Evolutionary conservation across 2,113 vertebrate species (phyloP).

Genomic region (Naja naja): DNA sequence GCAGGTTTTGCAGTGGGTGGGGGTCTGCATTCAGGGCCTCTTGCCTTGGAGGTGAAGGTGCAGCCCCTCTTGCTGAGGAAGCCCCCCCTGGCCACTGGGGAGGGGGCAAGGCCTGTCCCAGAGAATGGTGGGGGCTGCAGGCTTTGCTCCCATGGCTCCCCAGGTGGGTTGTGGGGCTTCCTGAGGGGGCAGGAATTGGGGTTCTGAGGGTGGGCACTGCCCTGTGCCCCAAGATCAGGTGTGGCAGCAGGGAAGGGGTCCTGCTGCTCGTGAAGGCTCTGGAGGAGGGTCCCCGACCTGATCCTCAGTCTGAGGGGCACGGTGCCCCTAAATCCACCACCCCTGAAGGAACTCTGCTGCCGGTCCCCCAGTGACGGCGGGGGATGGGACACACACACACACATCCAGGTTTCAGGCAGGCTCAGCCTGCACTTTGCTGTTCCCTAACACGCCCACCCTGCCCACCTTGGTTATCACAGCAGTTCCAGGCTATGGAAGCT

Average conservation of each 20-base stretch:
- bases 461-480: not conserved
- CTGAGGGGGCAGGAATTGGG: not conserved
- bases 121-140: not conserved
- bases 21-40: accelerated
- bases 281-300: not conserved
- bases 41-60: not conserved
- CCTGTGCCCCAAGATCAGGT: too few relatives aligned
- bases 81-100: not conserved
- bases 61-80: not conserved
- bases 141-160: not conserved
- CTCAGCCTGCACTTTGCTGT: not conserved
- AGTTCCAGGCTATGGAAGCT: not conserved
- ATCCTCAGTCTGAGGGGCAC: not conserved
- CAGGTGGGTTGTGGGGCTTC: not conserved
- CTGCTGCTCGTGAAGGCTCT: not conserved
- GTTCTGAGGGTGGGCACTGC: not conserved
- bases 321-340: not conserved
- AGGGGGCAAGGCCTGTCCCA: not conserved
- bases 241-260: not conserved
- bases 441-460: too few relatives aligned
- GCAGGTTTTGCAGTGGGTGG: not conserved
- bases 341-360: not conserved
- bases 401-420: not conserved
- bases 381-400: not conserved
- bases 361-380: not conserved